Evolutionary conservation across 2,797 vertebrate species (phyloP), one percentile per base, ranked within the genome.

Genomic region (Cottoperca gobio): DNA sequence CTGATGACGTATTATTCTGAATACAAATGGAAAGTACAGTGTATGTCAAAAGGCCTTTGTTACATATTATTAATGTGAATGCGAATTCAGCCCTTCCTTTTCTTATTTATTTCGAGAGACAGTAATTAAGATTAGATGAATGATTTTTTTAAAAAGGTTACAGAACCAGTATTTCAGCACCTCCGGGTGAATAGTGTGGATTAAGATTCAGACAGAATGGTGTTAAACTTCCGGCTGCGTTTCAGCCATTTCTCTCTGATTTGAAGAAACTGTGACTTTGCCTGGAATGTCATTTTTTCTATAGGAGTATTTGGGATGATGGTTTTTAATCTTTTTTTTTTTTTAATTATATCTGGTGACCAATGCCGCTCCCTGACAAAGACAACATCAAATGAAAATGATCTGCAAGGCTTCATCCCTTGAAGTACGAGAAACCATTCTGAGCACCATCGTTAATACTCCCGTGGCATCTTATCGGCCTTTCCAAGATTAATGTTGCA

Each of bases 201-300:
- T 73, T 31, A 33, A 70, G 31, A 76, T 71, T 49, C 26, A 43
- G 77, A 78, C 49, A 58, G 55, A 63, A 65, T 12, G 13, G 19
- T 45, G 43, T 37, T 46, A 17, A 16, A 24, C 71, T 59, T 49
- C 24, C 4, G 57, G 73, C 60, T 48, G 7, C 2, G n/a, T 37
- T 67, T 76, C 65, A 67, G 46, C 19, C 21, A 6, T 61, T 61
- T 73, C n/a, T 62, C 28, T 46, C 43, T 26, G 4, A 76, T 50
- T 53, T 24, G 1, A 77, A 78, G 52, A 9, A 53, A n/a, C n/a
- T n/a, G n/a, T n/a, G n/a, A 40, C 8, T 73, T 24, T 55, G 42
- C 63, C n/a, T 24, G 11, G 46, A 54, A 57, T 43, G 16, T 26
- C 8, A 46, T 14, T 40, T 73, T 65, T 37, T 70, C 66, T 70